Percentiles rank a stretch among this genome's conserved stretches.
phyloP scores from a whole-genome alignment of 2,797 vertebrate species.

The Arremon aurantiirostris region DNA sequence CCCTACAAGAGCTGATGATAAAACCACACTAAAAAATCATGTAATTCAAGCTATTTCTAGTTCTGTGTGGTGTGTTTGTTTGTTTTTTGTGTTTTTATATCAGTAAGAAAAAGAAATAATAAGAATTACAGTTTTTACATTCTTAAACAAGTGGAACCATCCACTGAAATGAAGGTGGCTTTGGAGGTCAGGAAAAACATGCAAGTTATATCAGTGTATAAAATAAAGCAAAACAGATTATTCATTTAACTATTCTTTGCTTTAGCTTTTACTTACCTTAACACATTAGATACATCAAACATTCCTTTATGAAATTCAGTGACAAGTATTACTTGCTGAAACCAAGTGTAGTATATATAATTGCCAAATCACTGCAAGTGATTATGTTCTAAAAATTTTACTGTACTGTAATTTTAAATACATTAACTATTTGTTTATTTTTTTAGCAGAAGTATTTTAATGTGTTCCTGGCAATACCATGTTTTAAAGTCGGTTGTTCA shows the following conservation, averaged over 20 bases:
- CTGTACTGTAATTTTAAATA: background rate
- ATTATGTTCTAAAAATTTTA: background rate
- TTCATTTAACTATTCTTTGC: background rate
- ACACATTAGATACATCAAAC: background rate
- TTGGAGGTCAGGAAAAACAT: background rate
- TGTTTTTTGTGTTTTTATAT: background rate
- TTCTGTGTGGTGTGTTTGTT: background rate
- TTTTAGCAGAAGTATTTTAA: background rate
- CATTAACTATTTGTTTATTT: background rate
- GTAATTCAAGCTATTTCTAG: background rate
- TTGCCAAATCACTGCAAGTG: background rate
- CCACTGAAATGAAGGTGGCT: background rate
- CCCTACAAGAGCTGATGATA: background rate
- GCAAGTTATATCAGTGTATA: background rate
- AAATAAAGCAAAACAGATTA: background rate
- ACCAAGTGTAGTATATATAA: background rate
- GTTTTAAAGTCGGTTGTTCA: background rate
- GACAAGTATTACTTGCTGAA: background rate
- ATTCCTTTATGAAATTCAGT: background rate
- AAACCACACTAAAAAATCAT: background rate
- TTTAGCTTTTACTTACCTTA: background rate
- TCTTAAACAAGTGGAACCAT: background rate
- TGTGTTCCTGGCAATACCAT: background rate
- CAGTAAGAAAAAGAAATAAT: background rate
- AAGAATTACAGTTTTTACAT: background rate